Percentiles rank a stretch among this genome's conserved stretches.
These are phyloP conservation scores for Macrostomum lignano DNA, from an alignment of 1,140 invertebrate species.

Conservation along the genomic window DNA sequence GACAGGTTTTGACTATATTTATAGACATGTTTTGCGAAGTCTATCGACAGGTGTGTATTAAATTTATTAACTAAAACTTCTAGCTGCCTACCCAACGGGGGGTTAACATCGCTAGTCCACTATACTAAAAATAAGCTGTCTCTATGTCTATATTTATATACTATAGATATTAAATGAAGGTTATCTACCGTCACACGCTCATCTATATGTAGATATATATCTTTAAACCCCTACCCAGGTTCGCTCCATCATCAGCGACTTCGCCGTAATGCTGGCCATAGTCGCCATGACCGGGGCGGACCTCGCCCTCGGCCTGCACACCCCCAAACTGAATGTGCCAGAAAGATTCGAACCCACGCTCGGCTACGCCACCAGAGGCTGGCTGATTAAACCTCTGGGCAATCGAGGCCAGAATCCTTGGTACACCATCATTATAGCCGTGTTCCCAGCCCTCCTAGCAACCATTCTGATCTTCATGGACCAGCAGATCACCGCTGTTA, in stretches of 20 bases:
- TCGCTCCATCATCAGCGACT: conserved; percentile 24
- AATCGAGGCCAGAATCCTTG: conserved; percentile 3
- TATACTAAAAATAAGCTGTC: too few relatives aligned
- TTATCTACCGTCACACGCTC: too few relatives aligned
- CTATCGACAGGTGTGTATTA: too few relatives aligned
- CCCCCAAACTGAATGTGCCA: conserved; percentile 28
- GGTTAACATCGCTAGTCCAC: too few relatives aligned
- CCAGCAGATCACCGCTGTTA: conserved; percentile 27
- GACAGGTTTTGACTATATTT: too few relatives aligned
- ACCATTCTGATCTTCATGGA: conserved; percentile 28
- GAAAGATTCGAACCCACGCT: conserved; percentile 8
- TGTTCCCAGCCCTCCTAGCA: conserved; percentile 11
- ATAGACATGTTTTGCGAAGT: too few relatives aligned
- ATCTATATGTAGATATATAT: too few relatives aligned
- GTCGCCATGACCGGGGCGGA: conserved; percentile 22
- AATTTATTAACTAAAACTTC: too few relatives aligned
- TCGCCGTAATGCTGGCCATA: conserved; percentile 30
- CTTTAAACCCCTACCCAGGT: too few relatives aligned
- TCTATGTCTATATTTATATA: too few relatives aligned
- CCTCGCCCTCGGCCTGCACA: conserved; percentile 15
- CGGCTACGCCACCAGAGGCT: conserved; percentile 36
- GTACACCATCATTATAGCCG: conserved; percentile 1
- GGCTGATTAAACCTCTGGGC: conserved; percentile 1
- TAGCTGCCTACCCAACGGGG: too few relatives aligned
- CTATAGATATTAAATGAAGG: too few relatives aligned